Percentiles rank a stretch among this genome's conserved stretches.
Conservation (phyloP, 2,888 invertebrate species). For the Caenorhabditis sp. region DNA sequence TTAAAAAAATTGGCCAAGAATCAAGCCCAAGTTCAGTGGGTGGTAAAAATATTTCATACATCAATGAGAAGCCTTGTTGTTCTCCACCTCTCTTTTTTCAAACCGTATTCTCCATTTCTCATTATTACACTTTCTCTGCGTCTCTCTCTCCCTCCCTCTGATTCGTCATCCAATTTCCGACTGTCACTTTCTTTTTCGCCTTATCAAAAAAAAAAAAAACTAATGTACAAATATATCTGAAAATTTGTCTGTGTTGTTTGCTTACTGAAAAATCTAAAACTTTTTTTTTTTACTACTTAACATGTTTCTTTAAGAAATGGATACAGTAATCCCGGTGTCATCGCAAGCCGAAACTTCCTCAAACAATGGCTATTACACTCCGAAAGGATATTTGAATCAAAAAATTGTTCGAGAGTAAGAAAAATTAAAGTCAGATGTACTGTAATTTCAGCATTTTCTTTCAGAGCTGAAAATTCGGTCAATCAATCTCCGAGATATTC, state of each 20-base stretch:
- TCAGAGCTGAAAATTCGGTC: slow-evolving; percentile 24
- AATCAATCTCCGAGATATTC: slow-evolving; percentile 22
- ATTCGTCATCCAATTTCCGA: background rate
- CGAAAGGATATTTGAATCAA: slow-evolving; percentile 34
- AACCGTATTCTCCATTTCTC: slow-evolving; percentile 4
- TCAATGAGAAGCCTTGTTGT: too few relatives aligned
- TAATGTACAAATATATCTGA: background rate
- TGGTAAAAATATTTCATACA: too few relatives aligned
- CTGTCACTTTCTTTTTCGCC: background rate
- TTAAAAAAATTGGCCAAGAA: too few relatives aligned
- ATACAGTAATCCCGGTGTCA: slow-evolving; percentile 28
- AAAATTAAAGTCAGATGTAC: background rate
- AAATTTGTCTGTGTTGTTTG: background rate
- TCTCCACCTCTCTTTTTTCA: too few relatives aligned
- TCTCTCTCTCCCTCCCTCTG: background rate
- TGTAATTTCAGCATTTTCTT: background rate
- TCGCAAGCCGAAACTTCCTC: background rate
- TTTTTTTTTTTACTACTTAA: background rate
- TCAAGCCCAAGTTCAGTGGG: too few relatives aligned
- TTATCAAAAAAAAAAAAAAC: slow-evolving; percentile 7
- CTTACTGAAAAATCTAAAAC: background rate
- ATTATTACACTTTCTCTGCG: slow-evolving; percentile 10
- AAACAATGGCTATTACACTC: slow-evolving; percentile 29
- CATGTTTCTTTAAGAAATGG: slow-evolving; percentile 21
- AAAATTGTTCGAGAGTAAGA: slow-evolving; percentile 27